Conservation (phyloP, 1,140 invertebrate species). For the Portunus trituberculatus region DNA sequence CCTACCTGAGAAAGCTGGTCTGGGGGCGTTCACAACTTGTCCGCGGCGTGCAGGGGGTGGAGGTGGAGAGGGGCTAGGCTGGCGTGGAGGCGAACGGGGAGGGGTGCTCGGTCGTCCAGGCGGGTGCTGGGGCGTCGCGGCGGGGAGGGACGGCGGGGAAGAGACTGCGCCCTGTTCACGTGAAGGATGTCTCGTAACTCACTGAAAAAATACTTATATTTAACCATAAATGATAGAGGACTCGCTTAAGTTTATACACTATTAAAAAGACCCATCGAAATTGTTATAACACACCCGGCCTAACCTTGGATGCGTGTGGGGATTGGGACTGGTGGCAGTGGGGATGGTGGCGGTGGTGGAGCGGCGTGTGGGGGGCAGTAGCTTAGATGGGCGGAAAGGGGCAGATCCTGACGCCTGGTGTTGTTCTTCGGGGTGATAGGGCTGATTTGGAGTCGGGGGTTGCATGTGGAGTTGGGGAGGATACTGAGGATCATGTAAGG, state of each 20-base stretch:
- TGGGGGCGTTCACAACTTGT: conserved; percentile 59
- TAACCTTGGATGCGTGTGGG: not conserved
- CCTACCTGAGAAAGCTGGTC: conserved; percentile 57
- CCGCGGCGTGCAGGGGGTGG: conserved; percentile 34
- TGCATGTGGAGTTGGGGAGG: not conserved
- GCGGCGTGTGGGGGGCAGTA: conserved; percentile 52
- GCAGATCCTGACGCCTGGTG: not conserved
- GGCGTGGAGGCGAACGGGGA: not conserved
- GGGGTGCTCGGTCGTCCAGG: not conserved
- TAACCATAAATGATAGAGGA: not conserved
- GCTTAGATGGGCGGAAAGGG: conserved; percentile 60
- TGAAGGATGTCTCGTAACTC: not conserved
- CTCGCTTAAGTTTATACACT: too few species aligned
- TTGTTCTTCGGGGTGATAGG: not conserved
- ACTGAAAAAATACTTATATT: not conserved
- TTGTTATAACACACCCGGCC: not conserved
- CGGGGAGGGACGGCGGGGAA: not conserved
- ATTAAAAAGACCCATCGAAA: not conserved
- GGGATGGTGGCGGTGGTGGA: conserved; percentile 12
- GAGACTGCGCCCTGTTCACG: not conserved
- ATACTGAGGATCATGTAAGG: not conserved
- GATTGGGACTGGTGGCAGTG: not conserved
- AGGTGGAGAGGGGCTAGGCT: not conserved
- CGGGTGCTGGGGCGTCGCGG: not conserved
- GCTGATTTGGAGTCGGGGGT: not conserved